These are phyloP conservation scores for Triplophysa rosa DNA, from an alignment of 2,113 vertebrate species.

Conservation along the genomic window DNA sequence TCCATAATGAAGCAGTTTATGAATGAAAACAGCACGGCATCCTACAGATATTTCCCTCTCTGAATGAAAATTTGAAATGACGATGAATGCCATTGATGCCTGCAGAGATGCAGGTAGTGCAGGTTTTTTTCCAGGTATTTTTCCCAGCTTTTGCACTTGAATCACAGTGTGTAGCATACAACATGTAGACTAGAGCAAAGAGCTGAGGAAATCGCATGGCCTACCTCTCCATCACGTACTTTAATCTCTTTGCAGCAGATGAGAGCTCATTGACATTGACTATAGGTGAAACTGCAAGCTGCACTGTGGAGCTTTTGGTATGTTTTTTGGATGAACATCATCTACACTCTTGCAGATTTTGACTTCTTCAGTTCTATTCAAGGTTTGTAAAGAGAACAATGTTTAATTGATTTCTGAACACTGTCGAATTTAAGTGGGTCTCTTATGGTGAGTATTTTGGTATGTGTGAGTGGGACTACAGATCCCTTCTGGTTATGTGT, in stretches of 20 bases:
- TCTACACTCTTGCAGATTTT: not conserved
- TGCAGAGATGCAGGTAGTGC: conserved; percentile 23
- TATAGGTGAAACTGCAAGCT: conserved; percentile 2
- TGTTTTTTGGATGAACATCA: not conserved
- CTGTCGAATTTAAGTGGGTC: not conserved
- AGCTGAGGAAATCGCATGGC: conserved; percentile 11
- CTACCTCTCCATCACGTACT: conserved; percentile 32
- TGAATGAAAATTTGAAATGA: conserved; percentile 21
- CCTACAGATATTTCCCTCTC: conserved; percentile 23
- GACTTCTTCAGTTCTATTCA: not conserved
- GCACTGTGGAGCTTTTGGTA: not conserved
- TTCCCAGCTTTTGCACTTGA: not conserved
- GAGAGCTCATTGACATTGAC: conserved; percentile 56
- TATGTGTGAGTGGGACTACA: too few species aligned
- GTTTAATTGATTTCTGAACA: not conserved
- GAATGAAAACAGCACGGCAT: conserved; percentile 10
- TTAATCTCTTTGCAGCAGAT: conserved; percentile 51
- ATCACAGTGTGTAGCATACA: not conserved
- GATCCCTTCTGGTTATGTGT: too few species aligned
- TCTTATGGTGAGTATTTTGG: not conserved
- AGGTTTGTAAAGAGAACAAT: not conserved
- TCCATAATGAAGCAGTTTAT: conserved; percentile 35
- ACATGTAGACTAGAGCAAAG: not conserved
- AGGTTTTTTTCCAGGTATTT: not conserved
- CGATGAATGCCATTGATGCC: not conserved